phyloP scores from a whole-genome alignment of 2,888 invertebrate species.

The Erannis defoliaria region DNA sequence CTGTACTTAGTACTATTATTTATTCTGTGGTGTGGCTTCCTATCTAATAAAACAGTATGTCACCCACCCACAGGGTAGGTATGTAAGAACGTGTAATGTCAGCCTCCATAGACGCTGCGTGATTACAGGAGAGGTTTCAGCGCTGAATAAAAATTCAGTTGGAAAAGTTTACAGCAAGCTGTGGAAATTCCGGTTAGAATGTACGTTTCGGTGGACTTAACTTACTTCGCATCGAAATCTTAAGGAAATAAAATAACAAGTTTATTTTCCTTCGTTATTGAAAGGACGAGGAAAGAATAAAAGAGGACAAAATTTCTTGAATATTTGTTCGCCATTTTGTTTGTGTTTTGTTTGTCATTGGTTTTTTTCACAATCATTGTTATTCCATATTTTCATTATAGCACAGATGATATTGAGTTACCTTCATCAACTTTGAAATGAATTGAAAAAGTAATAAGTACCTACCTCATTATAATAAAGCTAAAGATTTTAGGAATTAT shows the following conservation, averaged over 20 bases:
- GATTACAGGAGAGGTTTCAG: conserved; percentile 27
- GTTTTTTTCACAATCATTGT: neutral
- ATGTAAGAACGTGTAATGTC: conserved; percentile 16
- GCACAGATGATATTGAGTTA: neutral
- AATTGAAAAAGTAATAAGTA: neutral
- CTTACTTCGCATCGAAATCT: neutral
- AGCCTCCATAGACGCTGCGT: conserved; percentile 8
- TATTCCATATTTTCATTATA: neutral
- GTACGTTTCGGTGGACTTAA: conserved; percentile 2
- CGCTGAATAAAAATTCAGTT: conserved; percentile 13
- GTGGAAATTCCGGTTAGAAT: conserved; percentile 7
- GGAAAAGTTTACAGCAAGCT: conserved; percentile 10
- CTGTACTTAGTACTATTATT: no score
- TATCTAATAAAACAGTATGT: conserved; percentile 9
- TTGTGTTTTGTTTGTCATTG: neutral
- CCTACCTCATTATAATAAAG: no score
- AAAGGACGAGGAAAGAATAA: neutral
- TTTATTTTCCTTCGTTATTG: neutral
- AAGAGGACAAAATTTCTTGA: neutral
- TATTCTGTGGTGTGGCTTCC: no score
- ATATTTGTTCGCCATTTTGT: neutral
- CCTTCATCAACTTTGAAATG: neutral
- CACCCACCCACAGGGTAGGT: conserved; percentile 3
- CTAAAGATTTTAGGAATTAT: no score
- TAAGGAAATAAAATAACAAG: neutral